Percentiles rank a stretch among this genome's conserved stretches.
phyloP scores from a whole-genome alignment of 2,797 vertebrate species.

The Ciconia nigra region DNA sequence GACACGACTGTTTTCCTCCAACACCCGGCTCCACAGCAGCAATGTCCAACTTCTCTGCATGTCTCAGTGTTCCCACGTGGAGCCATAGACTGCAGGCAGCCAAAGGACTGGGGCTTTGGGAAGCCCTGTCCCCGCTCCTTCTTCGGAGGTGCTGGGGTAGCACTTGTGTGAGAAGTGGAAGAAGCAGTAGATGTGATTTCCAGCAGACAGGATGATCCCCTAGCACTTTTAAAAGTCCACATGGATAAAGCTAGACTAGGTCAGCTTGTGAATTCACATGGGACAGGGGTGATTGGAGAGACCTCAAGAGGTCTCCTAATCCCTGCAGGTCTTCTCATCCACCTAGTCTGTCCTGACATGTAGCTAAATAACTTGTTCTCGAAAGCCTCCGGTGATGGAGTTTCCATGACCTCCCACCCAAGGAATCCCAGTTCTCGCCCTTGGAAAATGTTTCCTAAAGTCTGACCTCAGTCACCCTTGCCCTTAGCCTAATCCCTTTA shows the following conservation, averaged over 20 bases:
- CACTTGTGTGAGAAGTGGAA: neutral
- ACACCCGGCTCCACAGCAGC: neutral
- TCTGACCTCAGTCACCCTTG: conserved; percentile 23
- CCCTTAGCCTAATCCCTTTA: neutral
- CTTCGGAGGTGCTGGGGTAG: neutral
- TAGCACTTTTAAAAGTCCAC: accelerated
- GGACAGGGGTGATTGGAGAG: neutral
- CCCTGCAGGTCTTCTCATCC: neutral
- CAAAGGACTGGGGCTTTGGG: neutral
- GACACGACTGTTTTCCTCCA: conserved; percentile 4
- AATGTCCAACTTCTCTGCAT: neutral
- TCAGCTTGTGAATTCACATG: neutral
- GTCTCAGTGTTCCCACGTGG: neutral
- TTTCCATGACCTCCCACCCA: conserved; percentile 12
- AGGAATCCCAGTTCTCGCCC: conserved; percentile 11
- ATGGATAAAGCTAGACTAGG: neutral
- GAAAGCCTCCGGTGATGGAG: neutral
- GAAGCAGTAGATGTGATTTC: neutral
- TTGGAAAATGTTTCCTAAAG: conserved; percentile 28
- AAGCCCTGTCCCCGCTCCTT: neutral
- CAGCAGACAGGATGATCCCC: neutral
- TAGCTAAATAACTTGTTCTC: neutral
- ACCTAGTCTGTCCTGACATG: neutral
- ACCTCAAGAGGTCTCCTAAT: neutral
- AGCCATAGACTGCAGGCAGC: neutral